Evolutionary conservation across 2,113 vertebrate species (phyloP), one percentile per base, ranked within the genome.

Genomic region (Sciurus niger): DNA sequence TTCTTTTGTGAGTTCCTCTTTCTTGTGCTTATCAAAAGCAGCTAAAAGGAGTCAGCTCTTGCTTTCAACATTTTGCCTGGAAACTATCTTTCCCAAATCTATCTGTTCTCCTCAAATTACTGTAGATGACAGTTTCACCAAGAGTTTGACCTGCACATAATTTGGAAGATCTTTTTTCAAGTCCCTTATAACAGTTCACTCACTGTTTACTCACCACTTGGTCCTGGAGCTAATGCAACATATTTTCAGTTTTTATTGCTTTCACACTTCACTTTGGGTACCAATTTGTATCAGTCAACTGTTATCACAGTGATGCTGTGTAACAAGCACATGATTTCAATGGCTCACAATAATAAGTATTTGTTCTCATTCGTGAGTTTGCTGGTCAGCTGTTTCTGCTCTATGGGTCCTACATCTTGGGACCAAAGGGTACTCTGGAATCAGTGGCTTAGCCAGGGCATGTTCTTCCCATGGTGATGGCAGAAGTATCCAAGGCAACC

Each of bases 31-130:
- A 55, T 67, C 80, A 77, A 92, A n/a, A 72, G 48, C 72, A 88
- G 60, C 80, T 22, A 24, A 72, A 77, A 82, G 51, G 78, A 51
- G 18, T 18, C 53, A 87, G n/a, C 43, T 86, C 77, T 93, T 82
- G 58, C 65, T 92, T 94, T 92, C 32, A 74, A 1, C 72, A 51
- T 95, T 92, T 92, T 92, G 43, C 67, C 58, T 76, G 73, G 48
- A 78, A 79, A 46, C 48, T 85, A 1, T 74, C 65, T 53, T 82
- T n/a, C 73, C 80, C 58, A 88, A 25, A 94, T 76, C 25, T 40
- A 72, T 72, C 67, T 48, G 55, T 22, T 84, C 30, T 58, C 73
- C 67, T 86, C 25, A 88, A 34, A 55, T 79, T 55, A 28, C 32
- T 76, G 0, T 87, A 93, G 40, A 60, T n/a, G 55, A 68, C 48